A percentile compares a stretch with the other conserved stretches of the same genome.
Conservation (phyloP, 2,797 vertebrate species). For the Valencia hispanica region DNA sequence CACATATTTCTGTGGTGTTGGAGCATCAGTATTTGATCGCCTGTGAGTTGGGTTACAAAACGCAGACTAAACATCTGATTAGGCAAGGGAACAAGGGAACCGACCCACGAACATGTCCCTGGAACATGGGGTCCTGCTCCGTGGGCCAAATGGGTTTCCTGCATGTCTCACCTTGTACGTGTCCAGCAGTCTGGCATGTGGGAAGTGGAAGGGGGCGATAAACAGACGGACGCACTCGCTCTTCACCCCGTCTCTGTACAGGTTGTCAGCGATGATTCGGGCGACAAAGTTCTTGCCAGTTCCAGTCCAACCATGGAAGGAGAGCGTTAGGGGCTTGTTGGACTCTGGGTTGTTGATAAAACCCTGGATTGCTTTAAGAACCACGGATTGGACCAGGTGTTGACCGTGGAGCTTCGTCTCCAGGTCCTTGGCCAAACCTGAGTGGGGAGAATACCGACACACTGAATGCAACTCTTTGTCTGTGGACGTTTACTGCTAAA, state of each 20-base stretch:
- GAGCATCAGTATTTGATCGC: constrained; percentile 31
- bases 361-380: constrained; percentile 81
- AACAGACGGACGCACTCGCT: constrained; percentile 91
- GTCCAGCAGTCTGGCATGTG: constrained; percentile 86
- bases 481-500: neutral
- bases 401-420: constrained; percentile 89
- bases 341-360: constrained; percentile 85
- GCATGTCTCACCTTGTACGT: constrained; percentile 87
- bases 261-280: constrained; percentile 87
- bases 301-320: constrained; percentile 97
- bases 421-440: constrained; percentile 89
- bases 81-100: neutral
- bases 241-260: constrained; percentile 90
- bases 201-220: constrained; percentile 92
- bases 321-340: constrained; percentile 88
- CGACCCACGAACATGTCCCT: constrained; percentile 6
- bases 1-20: neutral
- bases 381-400: constrained; percentile 86
- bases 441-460: neutral
- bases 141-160: constrained; percentile 21
- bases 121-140: neutral
- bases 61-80: constrained; percentile 34
- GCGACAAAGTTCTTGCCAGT: constrained; percentile 97
- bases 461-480: neutral
- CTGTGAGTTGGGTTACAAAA: constrained; percentile 31